These are phyloP conservation scores for Tinamus guttatus DNA, from an alignment of 2,113 vertebrate species.

Conservation along the genomic window DNA sequence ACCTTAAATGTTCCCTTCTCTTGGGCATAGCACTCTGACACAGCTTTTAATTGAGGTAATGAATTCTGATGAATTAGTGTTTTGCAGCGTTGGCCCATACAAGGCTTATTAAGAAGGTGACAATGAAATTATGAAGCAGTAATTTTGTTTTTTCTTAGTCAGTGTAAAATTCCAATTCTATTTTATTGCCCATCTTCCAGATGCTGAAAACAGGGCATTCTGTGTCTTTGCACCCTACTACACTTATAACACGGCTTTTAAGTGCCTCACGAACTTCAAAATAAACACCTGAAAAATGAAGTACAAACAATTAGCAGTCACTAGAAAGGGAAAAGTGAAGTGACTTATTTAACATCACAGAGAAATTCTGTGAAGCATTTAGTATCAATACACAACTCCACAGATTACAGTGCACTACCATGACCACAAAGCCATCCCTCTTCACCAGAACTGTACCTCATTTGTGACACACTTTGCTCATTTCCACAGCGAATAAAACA, in stretches of 20 bases:
- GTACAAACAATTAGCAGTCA: neutral
- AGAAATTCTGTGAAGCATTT: neutral
- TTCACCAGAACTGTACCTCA: neutral
- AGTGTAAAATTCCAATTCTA: neutral
- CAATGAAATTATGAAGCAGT: neutral
- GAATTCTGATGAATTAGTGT: neutral
- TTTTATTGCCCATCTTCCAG: neutral
- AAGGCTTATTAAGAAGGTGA: neutral
- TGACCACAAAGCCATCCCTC: neutral
- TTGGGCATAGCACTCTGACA: neutral
- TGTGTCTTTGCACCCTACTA: neutral
- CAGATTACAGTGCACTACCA: neutral
- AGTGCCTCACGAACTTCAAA: neutral
- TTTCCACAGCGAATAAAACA: slow-evolving; percentile 36
- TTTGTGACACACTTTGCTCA: slow-evolving; percentile 36
- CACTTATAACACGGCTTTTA: neutral
- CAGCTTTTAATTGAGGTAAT: neutral
- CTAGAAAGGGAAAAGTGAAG: neutral
- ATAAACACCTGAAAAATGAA: slow-evolving; percentile 11
- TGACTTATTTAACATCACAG: neutral
- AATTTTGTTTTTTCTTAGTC: neutral
- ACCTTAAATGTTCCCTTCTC: neutral
- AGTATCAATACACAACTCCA: neutral
- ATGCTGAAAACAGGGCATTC: neutral
- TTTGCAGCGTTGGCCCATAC: neutral